A percentile compares a stretch with the other conserved stretches of the same genome.
These are phyloP conservation scores for Acridotheres tristis DNA, from an alignment of 2,797 vertebrate species.

Conservation along the genomic window DNA sequence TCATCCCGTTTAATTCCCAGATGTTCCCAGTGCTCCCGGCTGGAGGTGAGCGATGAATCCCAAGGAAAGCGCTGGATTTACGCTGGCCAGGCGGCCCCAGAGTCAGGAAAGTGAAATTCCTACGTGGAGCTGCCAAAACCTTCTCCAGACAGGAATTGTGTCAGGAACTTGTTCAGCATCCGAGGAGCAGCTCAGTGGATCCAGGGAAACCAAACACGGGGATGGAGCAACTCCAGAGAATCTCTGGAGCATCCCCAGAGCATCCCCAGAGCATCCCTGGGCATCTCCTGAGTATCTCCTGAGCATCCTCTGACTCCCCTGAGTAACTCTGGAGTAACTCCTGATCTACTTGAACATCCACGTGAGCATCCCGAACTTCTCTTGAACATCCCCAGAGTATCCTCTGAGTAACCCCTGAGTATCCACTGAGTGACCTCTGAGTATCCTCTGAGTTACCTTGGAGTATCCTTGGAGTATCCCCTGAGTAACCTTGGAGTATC, in stretches of 20 bases:
- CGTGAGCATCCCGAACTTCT: background rate
- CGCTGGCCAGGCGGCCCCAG: rapidly evolving
- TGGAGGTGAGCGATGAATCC: rapidly evolving
- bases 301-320: background rate
- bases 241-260: background rate
- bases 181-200: rapidly evolving
- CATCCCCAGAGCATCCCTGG: too few relatives aligned
- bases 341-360: background rate
- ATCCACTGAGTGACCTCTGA: too few relatives aligned
- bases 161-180: background rate
- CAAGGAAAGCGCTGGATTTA: rapidly evolving
- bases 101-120: background rate
- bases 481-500: background rate
- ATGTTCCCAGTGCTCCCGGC: rapidly evolving
- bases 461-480: too few relatives aligned
- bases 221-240: background rate
- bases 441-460: too few relatives aligned
- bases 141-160: background rate
- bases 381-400: background rate
- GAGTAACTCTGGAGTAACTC: too few relatives aligned
- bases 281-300: too few relatives aligned
- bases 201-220: too few relatives aligned
- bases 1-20: rapidly evolving
- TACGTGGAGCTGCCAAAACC: background rate
- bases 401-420: too few relatives aligned